phyloP scores from a whole-genome alignment of 2,888 invertebrate genomes.

The Cataglyphis albicans region DNA sequence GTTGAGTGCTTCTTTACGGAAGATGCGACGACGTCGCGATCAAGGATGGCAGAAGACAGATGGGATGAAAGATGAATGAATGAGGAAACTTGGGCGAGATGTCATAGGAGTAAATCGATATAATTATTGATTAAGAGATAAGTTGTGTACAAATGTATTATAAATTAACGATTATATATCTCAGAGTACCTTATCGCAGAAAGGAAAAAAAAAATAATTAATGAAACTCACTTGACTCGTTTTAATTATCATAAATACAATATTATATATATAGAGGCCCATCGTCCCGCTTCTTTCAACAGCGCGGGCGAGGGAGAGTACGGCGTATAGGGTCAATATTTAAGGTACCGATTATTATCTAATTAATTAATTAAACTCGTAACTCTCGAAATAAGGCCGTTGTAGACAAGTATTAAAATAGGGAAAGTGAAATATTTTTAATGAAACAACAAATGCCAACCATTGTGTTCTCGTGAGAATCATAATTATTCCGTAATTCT shows the following conservation, averaged over 20 bases:
- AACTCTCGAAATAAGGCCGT: slow-evolving; percentile 78
- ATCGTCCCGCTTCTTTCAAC: slow-evolving; percentile 34
- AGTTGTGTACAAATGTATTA: slow-evolving; percentile 85
- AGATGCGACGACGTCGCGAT: slow-evolving; percentile 16
- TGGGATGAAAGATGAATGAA: slow-evolving; percentile 48
- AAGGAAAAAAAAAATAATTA: slow-evolving; percentile 61
- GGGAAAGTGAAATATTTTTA: slow-evolving; percentile 79
- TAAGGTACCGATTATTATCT: slow-evolving; percentile 80
- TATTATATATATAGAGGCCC: slow-evolving; percentile 76
- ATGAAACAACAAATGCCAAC: slow-evolving; percentile 81
- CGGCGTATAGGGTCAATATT: slow-evolving; percentile 73
- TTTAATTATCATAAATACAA: slow-evolving; percentile 76
- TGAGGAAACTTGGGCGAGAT: slow-evolving; percentile 51
- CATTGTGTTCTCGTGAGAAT: slow-evolving; percentile 83
- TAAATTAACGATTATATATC: slow-evolving; percentile 81
- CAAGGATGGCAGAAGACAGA: neutral
- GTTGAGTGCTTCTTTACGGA: neutral
- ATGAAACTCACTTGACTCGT: slow-evolving; percentile 74
- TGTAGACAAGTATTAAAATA: slow-evolving; percentile 78
- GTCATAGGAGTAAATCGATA: slow-evolving; percentile 75
- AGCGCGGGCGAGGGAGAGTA: slow-evolving; percentile 54
- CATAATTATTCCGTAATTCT: slow-evolving; percentile 82
- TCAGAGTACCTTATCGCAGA: slow-evolving; percentile 80
- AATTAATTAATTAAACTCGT: slow-evolving; percentile 80
- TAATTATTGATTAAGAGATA: slow-evolving; percentile 83